phyloP scores from a whole-genome alignment of 2,888 invertebrate genomes.

The Agrilus mali region DNA sequence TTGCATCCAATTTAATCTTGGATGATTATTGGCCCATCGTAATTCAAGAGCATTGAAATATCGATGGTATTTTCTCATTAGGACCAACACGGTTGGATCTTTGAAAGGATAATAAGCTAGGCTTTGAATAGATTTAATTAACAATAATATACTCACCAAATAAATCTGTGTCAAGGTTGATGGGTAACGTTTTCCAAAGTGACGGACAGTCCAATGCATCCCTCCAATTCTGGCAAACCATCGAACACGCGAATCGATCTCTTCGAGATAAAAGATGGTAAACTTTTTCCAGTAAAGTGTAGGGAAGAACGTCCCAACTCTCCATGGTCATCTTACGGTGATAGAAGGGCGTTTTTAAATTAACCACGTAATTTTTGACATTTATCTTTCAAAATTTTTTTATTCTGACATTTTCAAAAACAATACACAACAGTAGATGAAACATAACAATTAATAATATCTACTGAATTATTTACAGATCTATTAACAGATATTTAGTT shows the following conservation, averaged over 20 bases:
- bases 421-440: no score
- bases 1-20: conserved; percentile 27
- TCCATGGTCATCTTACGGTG: conserved; percentile 2
- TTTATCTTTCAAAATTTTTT: conserved; percentile 21
- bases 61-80: conserved; percentile 30
- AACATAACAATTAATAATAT: no score
- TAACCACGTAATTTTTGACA: no score
- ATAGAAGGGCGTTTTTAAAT: no score
- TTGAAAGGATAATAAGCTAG: conserved; percentile 5
- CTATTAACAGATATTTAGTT: no score
- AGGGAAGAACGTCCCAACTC: conserved; percentile 20
- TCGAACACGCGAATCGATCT: conserved; percentile 24
- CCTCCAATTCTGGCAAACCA: conserved; percentile 25
- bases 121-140: neutral
- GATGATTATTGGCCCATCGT: conserved; percentile 35
- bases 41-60: conserved; percentile 35
- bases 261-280: conserved; percentile 22
- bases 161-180: conserved; percentile 26
- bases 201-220: conserved; percentile 19
- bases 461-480: no score
- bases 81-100: conserved; percentile 25
- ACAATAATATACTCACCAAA: conserved; percentile 14
- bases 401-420: conserved; percentile 30
- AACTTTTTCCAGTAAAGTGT: conserved; percentile 23
- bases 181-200: conserved; percentile 25